Evolutionary conservation across 1,140 invertebrate genomes (phyloP), one percentile per base, ranked within the genome.

Genomic region (Araneus ventricosus): DNA sequence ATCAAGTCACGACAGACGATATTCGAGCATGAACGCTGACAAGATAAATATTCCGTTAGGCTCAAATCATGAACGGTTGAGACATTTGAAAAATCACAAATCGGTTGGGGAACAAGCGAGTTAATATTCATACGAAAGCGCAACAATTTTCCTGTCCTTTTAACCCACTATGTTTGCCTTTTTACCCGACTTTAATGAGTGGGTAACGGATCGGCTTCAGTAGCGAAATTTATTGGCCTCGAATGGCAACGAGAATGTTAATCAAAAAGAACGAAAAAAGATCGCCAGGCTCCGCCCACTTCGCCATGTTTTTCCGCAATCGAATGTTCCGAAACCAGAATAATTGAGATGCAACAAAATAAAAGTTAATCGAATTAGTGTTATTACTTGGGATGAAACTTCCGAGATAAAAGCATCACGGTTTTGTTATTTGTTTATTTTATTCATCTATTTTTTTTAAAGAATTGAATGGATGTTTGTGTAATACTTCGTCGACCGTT

Each of bases 341-440:
- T 91, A 91, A 91, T 91, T 84, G 89, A 84, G 89, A 84, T 5
- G 70, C 67, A 89, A 27, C 37, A 88, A 88, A 88, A 88, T 88
- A 88, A 88, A 88, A 91, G 59, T 59, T 90, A 91, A 91, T 91
- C 89, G 89, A 90, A 91, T 91, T 63, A 91, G 80, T 84, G 79
- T 61, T 91, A 91, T 91, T 91, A 84, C 41, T 59, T 41, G 89
- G 57, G 27, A 79, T 70, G 57, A 22, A 84, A 45, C 79, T 57
- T 30, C 4, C 8, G 10, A 8, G 63, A 88, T 41, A 88, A 84
- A 59, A 39, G 22, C 57, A 30, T 63, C 86, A 88, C 86, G 86
- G n/a, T 88, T 88, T 45, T 80, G 34, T 63, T 14, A 14, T n/a
- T n/a, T n/a, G n/a, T n/a, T n/a, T n/a, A n/a, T n/a, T n/a, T 61